A percentile compares a stretch with the other conserved stretches of the same genome.
Conservation (phyloP, 2,888 invertebrate species). For the Brachypalpus laphriformis region DNA sequence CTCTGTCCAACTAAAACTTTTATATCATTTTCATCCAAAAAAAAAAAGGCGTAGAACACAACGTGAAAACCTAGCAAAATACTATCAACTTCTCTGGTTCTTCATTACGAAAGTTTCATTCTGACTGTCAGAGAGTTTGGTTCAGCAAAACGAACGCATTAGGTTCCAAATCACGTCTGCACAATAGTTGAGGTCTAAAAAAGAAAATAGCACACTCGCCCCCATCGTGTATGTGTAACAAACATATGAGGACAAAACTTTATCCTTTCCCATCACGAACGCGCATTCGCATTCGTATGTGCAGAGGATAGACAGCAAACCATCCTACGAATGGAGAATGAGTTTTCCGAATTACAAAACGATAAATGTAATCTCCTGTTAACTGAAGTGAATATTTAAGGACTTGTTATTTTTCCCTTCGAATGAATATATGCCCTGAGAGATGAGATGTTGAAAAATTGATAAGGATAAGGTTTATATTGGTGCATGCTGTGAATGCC, state of each 20-base stretch:
- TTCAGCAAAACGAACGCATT: slow-evolving; percentile 26
- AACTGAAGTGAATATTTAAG: slow-evolving; percentile 66
- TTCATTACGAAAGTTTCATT: slow-evolving; percentile 64
- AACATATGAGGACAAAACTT: slow-evolving; percentile 64
- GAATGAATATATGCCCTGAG: not conserved
- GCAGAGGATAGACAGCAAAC: slow-evolving; percentile 17
- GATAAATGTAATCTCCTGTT: slow-evolving; percentile 69
- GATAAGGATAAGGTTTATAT: not conserved
- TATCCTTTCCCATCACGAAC: slow-evolving; percentile 68
- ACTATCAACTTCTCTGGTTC: slow-evolving; percentile 18
- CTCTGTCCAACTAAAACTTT: slow-evolving; percentile 44
- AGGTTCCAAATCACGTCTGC: slow-evolving; percentile 64
- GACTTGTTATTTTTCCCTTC: slow-evolving; percentile 9
- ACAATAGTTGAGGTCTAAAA: slow-evolving; percentile 61
- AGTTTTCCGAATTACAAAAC: slow-evolving; percentile 47
- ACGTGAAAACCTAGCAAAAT: not conserved
- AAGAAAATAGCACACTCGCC: slow-evolving; percentile 10
- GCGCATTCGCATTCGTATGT: slow-evolving; percentile 42
- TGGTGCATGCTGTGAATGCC: not conserved
- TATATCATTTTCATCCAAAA: slow-evolving; percentile 39
- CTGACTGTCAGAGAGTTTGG: slow-evolving; percentile 43
- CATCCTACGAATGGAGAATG: slow-evolving; percentile 7
- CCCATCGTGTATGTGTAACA: not conserved
- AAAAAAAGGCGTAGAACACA: not conserved
- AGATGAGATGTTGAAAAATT: slow-evolving; percentile 3